phyloP scores from a whole-genome alignment of 1,140 invertebrate species.

The Drosophila lini region DNA sequence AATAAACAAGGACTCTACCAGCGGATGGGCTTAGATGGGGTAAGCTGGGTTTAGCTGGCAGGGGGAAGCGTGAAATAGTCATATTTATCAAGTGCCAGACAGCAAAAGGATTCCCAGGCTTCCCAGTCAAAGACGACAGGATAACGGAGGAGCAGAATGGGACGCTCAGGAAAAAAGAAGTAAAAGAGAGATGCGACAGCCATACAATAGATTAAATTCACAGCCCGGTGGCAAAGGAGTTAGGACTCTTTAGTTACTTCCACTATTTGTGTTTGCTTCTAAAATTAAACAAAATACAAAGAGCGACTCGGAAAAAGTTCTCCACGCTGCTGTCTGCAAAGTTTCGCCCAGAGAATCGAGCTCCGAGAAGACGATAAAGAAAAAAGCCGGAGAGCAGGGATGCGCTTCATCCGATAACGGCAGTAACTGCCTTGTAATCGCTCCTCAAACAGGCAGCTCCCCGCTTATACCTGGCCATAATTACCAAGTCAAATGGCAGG shows the following conservation, averaged over 20 bases:
- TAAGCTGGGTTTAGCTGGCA: background rate
- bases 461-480: slow-evolving; percentile 54
- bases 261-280: slow-evolving; percentile 70
- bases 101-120: slow-evolving; percentile 63
- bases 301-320: slow-evolving; percentile 40
- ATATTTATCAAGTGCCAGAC: slow-evolving; percentile 74
- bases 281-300: slow-evolving; percentile 74
- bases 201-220: slow-evolving; percentile 72
- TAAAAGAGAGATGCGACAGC: slow-evolving; percentile 18
- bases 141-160: slow-evolving; percentile 10
- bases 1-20: slow-evolving; percentile 56
- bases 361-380: background rate
- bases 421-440: slow-evolving; percentile 17
- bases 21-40: background rate
- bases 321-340: slow-evolving; percentile 47
- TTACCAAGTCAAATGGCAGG: slow-evolving; percentile 57
- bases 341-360: slow-evolving; percentile 46
- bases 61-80: slow-evolving; percentile 64
- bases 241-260: slow-evolving; percentile 48
- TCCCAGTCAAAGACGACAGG: slow-evolving; percentile 54
- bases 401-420: slow-evolving; percentile 13
- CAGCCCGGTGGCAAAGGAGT: slow-evolving; percentile 20
- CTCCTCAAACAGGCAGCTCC: slow-evolving; percentile 11
- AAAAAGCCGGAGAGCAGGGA: background rate
- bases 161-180: background rate